A percentile compares a stretch with the other conserved stretches of the same genome.
phyloP scores from a whole-genome alignment of 2,113 vertebrate species.

The Pteronura brasiliensis region DNA sequence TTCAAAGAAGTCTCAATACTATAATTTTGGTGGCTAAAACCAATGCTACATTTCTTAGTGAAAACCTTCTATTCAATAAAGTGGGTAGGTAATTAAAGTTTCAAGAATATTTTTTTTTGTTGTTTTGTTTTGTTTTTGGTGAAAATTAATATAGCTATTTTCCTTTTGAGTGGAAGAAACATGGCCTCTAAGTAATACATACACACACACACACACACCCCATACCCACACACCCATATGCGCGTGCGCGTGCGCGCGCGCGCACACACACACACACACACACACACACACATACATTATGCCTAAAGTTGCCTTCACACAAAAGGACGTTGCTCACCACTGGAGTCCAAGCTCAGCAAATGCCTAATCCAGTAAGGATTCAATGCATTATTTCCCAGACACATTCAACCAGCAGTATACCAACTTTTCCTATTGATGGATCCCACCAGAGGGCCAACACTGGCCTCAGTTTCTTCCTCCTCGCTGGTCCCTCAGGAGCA shows the following conservation, averaged over 20 bases:
- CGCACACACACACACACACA: no score
- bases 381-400: neutral
- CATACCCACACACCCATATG: neutral
- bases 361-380: neutral
- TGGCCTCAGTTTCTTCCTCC: neutral
- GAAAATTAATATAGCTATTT: neutral
- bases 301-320: neutral
- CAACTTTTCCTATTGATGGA: neutral
- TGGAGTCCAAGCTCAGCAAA: neutral
- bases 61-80: neutral
- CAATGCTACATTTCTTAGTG: neutral
- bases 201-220: neutral
- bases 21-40: neutral
- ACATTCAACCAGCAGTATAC: neutral
- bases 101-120: neutral
- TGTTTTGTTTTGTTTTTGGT: neutral
- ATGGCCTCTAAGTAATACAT: neutral
- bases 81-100: neutral
- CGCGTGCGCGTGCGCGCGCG: no score
- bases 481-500: neutral
- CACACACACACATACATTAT: neutral
- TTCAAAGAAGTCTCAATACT: neutral
- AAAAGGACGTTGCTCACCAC: neutral
- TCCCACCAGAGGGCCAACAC: neutral
- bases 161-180: conserved; percentile 1